phyloP scores from a whole-genome alignment of 2,888 invertebrate species.

The Helicoverpa assulta region DNA sequence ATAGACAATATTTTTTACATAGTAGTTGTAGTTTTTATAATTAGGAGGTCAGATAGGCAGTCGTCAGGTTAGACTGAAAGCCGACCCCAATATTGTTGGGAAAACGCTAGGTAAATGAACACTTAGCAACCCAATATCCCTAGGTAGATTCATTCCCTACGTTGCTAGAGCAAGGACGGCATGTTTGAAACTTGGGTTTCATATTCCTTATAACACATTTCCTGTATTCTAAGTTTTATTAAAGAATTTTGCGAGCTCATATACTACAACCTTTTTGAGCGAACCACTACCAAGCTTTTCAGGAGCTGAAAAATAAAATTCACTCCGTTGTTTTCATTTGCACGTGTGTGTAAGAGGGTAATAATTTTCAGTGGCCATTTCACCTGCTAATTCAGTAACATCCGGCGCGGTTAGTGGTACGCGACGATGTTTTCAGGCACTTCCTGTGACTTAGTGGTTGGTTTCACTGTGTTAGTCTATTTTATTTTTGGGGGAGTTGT shows the following conservation, averaged over 20 bases:
- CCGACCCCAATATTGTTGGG: no score
- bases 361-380: slow-evolving; percentile 61
- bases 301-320: slow-evolving; percentile 52
- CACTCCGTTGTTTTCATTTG: slow-evolving; percentile 43
- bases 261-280: slow-evolving; percentile 8
- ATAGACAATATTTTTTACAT: no score
- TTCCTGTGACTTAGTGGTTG: slow-evolving; percentile 70
- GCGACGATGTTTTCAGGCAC: slow-evolving; percentile 72
- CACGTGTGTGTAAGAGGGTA: slow-evolving; percentile 52
- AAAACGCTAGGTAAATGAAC: no score
- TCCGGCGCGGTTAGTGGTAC: slow-evolving; percentile 64
- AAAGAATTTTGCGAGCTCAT: background rate
- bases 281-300: slow-evolving; percentile 6
- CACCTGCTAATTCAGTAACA: slow-evolving; percentile 61
- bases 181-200: no score
- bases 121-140: no score
- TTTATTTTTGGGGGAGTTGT: slow-evolving; percentile 57
- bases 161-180: no score
- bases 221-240: no score
- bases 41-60: no score
- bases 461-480: slow-evolving; percentile 33
- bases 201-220: no score
- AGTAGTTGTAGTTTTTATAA: no score
- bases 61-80: no score
- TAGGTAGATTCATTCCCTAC: no score